phyloP scores from a whole-genome alignment of 2,888 invertebrate species.

The Cylindroiulus punctatus region DNA sequence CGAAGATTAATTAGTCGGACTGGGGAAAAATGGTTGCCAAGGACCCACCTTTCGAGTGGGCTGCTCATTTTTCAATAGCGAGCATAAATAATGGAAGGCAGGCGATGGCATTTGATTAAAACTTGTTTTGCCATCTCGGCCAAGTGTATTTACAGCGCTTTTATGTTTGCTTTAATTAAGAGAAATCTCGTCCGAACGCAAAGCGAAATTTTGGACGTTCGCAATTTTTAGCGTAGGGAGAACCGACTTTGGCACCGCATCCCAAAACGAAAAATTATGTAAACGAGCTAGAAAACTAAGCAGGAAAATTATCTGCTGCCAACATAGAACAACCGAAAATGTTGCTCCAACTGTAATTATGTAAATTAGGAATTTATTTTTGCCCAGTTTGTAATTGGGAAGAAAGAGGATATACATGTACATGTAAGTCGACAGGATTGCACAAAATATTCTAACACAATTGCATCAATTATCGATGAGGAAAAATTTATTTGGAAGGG shows the following conservation, averaged over 20 bases:
- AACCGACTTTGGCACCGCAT: not conserved
- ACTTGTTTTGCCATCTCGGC: not conserved
- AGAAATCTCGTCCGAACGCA: not conserved
- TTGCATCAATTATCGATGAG: too few relatives aligned
- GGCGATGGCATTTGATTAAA: constrained; percentile 1
- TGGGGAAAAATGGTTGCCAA: constrained; percentile 1
- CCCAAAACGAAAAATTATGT: not conserved
- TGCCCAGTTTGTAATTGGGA: too few relatives aligned
- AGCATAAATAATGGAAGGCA: not conserved
- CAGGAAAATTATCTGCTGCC: not conserved
- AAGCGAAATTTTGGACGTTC: not conserved
- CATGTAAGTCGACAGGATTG: too few relatives aligned
- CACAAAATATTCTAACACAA: too few relatives aligned
- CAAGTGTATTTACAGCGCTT: constrained; percentile 19
- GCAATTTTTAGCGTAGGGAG: not conserved
- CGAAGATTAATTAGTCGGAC: constrained; percentile 1
- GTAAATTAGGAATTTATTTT: too few relatives aligned
- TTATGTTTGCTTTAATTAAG: constrained; percentile 26
- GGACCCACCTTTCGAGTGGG: constrained; percentile 3
- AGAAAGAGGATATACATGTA: too few relatives aligned
- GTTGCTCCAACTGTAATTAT: not conserved
- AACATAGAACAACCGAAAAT: not conserved
- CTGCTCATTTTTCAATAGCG: not conserved
- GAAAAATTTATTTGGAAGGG: too few relatives aligned
- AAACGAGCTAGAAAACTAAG: not conserved